These are phyloP conservation scores for Cephus cinctus DNA, from an alignment of 1,140 invertebrate species.

Conservation along the genomic window DNA sequence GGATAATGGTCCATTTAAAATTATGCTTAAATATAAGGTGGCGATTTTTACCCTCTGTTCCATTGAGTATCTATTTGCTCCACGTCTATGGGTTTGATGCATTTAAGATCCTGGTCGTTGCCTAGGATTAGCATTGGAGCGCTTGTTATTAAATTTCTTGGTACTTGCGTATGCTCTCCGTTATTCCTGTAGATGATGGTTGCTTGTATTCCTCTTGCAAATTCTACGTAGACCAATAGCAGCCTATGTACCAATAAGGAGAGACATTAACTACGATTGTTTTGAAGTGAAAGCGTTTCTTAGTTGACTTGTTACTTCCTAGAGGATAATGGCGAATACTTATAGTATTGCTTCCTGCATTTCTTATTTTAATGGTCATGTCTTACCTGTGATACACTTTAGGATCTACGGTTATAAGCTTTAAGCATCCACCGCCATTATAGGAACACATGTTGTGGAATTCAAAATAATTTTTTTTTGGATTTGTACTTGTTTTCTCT, in stretches of 20 bases:
- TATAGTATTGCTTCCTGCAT: too few species aligned
- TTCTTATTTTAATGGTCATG: conserved; percentile 1
- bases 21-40: neutral
- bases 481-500: conserved; percentile 23
- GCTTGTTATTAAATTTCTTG: too few species aligned
- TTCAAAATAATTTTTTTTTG: conserved; percentile 32
- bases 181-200: conserved; percentile 31
- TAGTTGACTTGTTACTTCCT: too few species aligned
- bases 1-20: neutral
- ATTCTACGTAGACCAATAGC: conserved; percentile 40
- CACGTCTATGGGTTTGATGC: conserved; percentile 26
- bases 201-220: conserved; percentile 35
- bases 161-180: too few species aligned
- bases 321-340: too few species aligned
- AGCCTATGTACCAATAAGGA: conserved; percentile 31
- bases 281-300: neutral
- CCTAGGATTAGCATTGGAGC: conserved; percentile 36
- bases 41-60: conserved; percentile 40
- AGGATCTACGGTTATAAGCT: conserved; percentile 37
- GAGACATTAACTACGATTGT: neutral
- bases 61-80: conserved; percentile 29
- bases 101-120: conserved; percentile 29
- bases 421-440: conserved; percentile 47
- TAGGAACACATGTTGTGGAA: conserved; percentile 39
- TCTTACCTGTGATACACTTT: conserved; percentile 41